Evolutionary conservation across 2,797 vertebrate species (phyloP), one percentile per base, ranked within the genome.

Genomic region (Nothura maculosa): DNA sequence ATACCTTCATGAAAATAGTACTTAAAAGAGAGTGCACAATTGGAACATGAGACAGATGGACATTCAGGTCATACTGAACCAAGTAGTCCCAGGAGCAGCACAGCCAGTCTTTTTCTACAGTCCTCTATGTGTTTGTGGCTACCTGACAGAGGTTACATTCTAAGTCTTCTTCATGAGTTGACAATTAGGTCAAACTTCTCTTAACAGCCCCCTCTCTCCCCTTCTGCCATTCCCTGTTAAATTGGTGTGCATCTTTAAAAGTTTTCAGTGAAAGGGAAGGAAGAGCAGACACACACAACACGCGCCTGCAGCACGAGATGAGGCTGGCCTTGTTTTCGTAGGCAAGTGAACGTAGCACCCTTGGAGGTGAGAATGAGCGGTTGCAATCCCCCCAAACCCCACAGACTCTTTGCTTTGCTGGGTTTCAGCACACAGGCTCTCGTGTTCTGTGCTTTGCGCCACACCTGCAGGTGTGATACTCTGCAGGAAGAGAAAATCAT

Each of bases 401-500:
- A 5, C 28, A 14, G 8, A 64, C 85, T 20, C n/a, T 89, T 81
- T 50, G 11, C 66, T 60, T 85, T 11, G 15, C 43, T 85, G 83
- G 24, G 18, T 88, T 92, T 88, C 66, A 77, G 25, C 24, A 86
- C 61, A 4, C 40, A 73, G 45, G 54, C 28, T 90, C 58, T 78
- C 69, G 21, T 63, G 75, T 70, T 90, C 72, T 68, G 43, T 83
- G 48, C 54, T 68, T 87, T 83, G 25, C 5, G 20, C 24, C 40
- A 83, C 19, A 83, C 54, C 73, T 94, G 63, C 74, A 60, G 50
- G 17, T 93, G 38, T 79, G 67, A 64, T 93, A 83, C 66, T 85
- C 58, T 50, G 79, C 66, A 81, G 54, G 85, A 62, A 86, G 78
- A 90, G 34, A 73, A 91, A 86, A 93, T 91, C 50, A 95, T 95